These are phyloP conservation scores for Notolabrus celidotus DNA, from an alignment of 2,797 vertebrate genomes.

Conservation along the genomic window DNA sequence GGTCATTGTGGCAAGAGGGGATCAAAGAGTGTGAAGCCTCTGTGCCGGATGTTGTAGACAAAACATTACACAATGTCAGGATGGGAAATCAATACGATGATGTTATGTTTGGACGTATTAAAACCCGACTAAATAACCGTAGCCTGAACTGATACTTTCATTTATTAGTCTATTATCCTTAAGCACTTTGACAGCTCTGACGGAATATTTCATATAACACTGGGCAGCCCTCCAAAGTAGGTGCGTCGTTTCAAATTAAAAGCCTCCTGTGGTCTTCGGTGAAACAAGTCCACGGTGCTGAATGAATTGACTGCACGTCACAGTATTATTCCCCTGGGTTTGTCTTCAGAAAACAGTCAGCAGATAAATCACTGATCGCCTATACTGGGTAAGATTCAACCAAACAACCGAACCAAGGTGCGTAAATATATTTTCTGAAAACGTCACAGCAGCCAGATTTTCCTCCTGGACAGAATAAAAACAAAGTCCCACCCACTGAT, in stretches of 20 bases:
- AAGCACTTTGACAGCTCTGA: conserved; percentile 1
- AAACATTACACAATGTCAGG: conserved; percentile 15
- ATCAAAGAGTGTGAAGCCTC: background rate
- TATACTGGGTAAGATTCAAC: background rate
- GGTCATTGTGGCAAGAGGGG: background rate
- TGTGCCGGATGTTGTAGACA: background rate
- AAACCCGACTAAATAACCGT: background rate
- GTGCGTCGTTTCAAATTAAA: conserved; percentile 25
- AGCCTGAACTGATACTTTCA: background rate
- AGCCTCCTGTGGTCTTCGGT: background rate
- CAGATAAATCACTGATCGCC: background rate
- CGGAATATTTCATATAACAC: conserved; percentile 18
- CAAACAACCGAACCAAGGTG: background rate
- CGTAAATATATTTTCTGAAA: conserved; percentile 24
- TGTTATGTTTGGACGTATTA: background rate
- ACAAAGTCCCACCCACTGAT: conserved; percentile 35
- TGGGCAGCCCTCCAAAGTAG: conserved; percentile 10
- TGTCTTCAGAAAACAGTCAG: background rate
- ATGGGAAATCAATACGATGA: conserved; percentile 1
- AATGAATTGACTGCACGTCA: background rate
- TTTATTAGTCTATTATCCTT: conserved; percentile 5
- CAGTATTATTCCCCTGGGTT: background rate
- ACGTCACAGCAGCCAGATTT: background rate
- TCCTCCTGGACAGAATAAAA: background rate
- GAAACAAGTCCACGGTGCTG: background rate